Evolutionary conservation across 2,113 vertebrate genomes (phyloP).

Genomic region (Podarcis muralis): DNA sequence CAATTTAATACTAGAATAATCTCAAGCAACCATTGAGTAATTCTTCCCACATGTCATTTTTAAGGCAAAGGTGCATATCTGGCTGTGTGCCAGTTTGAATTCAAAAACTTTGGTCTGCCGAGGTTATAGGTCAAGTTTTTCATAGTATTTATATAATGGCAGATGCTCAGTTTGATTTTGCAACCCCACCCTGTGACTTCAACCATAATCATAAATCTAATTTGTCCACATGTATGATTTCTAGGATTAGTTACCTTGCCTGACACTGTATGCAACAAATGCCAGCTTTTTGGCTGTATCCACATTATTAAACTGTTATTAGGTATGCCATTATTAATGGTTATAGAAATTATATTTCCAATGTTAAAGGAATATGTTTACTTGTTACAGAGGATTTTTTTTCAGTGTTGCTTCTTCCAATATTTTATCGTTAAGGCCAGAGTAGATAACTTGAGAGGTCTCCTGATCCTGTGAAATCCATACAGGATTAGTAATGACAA

Average conservation of each 20-base stretch:
- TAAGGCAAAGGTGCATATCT: not conserved
- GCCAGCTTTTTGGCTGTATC: not conserved
- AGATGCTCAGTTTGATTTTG: not conserved
- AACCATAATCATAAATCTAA: not conserved
- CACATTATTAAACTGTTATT: not conserved
- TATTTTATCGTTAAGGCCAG: not conserved
- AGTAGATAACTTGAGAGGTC: not conserved
- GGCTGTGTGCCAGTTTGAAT: not conserved
- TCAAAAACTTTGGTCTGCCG: not conserved
- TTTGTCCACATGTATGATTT: not conserved
- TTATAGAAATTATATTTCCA: not conserved
- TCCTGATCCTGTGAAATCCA: not conserved
- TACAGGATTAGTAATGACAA: not conserved
- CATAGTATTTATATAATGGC: not conserved
- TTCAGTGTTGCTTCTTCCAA: not conserved
- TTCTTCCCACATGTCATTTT: not conserved
- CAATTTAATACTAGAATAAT: not conserved
- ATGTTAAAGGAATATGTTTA: not conserved
- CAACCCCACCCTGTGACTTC: not conserved
- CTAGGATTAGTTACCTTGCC: not conserved
- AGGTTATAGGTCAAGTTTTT: not conserved
- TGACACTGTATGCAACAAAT: not conserved
- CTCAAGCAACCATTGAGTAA: not conserved
- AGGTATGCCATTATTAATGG: not conserved
- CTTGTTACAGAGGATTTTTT: not conserved